Evolutionary conservation across 2,113 vertebrate species (phyloP).

Genomic region (Arvicanthis niloticus): DNA sequence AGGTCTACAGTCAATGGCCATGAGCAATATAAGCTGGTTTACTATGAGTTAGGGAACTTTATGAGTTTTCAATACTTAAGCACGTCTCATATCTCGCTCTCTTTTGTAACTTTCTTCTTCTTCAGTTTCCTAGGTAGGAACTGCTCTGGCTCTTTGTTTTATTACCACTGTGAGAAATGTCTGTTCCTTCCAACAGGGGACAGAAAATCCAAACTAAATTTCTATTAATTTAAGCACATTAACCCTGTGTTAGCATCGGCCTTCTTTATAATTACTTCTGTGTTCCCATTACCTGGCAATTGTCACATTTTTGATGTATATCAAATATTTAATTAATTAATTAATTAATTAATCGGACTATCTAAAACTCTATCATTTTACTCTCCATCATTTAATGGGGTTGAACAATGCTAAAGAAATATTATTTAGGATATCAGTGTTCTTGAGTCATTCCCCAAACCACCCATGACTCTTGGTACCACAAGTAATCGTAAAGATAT

Average conservation of each 20-base stretch:
- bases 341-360: not conserved
- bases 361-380: not conserved
- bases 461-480: not conserved
- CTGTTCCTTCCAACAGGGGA: not conserved
- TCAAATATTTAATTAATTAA: not conserved
- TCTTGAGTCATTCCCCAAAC: not conserved
- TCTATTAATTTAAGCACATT: not conserved
- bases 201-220: not conserved
- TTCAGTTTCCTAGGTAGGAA: not conserved
- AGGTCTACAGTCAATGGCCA: not conserved
- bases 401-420: not conserved
- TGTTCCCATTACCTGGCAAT: not conserved
- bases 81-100: not conserved
- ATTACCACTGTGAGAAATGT: not conserved
- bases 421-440: not conserved
- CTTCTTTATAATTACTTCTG: not conserved
- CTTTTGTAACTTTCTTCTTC: not conserved
- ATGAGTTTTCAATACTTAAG: not conserved
- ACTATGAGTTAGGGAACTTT: not conserved
- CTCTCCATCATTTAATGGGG: not conserved
- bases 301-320: not conserved
- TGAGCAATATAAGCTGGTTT: not conserved
- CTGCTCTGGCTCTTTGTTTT: not conserved
- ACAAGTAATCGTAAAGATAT: not conserved
- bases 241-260: not conserved